These are phyloP conservation scores for Hemicordylus capensis DNA, from an alignment of 2,113 vertebrate genomes.

Conservation along the genomic window DNA sequence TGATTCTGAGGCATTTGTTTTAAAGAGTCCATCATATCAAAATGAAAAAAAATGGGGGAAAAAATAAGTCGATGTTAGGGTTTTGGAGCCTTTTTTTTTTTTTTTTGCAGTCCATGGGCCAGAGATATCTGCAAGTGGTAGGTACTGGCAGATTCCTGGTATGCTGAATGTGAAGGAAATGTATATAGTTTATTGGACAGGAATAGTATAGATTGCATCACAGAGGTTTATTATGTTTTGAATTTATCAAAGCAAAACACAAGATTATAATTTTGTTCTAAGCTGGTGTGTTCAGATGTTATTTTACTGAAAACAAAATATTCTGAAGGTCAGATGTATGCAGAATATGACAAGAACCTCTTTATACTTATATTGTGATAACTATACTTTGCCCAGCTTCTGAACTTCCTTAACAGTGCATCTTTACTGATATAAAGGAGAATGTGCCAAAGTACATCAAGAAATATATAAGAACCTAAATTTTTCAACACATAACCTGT, in stretches of 20 bases:
- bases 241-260: constrained; percentile 28
- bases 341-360: not conserved
- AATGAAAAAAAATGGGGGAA: not conserved
- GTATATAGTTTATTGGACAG: not conserved
- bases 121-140: not conserved
- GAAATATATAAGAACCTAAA: constrained; percentile 22
- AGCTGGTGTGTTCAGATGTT: constrained; percentile 42
- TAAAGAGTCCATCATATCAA: too few relatives aligned
- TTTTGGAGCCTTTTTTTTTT: not conserved
- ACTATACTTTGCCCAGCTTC: constrained; percentile 18
- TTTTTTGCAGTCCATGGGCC: not conserved
- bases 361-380: constrained; percentile 17
- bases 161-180: not conserved
- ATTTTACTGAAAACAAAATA: not conserved
- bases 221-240: not conserved
- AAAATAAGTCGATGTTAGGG: not conserved
- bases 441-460: constrained; percentile 17
- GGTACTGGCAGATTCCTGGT: not conserved
- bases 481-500: not conserved
- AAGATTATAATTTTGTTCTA: constrained; percentile 17
- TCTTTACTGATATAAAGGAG: constrained; percentile 31
- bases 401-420: constrained; percentile 9
- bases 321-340: not conserved
- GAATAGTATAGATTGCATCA: not conserved
- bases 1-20: not conserved